Conservation (phyloP, 2,797 vertebrate genomes). For the Xyrichtys novacula region DNA sequence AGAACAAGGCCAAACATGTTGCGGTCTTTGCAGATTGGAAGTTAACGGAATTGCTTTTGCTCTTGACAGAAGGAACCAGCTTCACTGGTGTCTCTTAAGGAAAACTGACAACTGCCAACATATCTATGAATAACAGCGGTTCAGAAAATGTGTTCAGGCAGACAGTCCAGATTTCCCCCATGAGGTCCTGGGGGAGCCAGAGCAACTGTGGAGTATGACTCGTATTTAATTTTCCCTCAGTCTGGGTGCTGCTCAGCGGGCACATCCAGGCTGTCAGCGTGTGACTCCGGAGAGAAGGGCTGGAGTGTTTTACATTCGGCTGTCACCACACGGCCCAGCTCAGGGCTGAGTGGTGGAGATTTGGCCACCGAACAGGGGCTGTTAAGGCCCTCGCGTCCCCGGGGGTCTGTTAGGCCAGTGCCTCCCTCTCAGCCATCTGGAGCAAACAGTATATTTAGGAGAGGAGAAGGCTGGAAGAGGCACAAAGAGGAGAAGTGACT, state of each 20-base stretch:
- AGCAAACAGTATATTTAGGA: conserved; percentile 36
- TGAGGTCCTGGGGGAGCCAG: conserved; percentile 16
- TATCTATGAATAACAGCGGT: conserved; percentile 36
- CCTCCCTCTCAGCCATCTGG: conserved; percentile 49
- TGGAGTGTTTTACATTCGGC: conserved; percentile 40
- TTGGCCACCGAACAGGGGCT: conserved; percentile 33
- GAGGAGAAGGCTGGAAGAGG: background rate
- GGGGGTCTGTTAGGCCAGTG: conserved; percentile 32
- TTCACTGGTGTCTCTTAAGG: conserved; percentile 22
- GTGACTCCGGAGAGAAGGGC: conserved; percentile 26
- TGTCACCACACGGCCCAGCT: conserved; percentile 26
- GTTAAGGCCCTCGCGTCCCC: conserved; percentile 46
- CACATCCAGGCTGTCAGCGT: conserved; percentile 43
- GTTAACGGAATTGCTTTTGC: background rate
- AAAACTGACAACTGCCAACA: conserved; percentile 32
- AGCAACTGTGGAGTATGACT: conserved; percentile 21
- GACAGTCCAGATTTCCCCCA: conserved; percentile 41
- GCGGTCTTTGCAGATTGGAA: background rate
- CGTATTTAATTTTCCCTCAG: conserved; percentile 56
- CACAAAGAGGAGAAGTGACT: conserved; percentile 33
- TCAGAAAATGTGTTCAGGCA: conserved; percentile 36
- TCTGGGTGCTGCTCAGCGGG: conserved; percentile 44
- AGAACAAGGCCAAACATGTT: conserved; percentile 8
- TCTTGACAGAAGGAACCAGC: conserved; percentile 5
- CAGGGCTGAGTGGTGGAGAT: conserved; percentile 26